These are phyloP conservation scores for Fragum fragum DNA, from an alignment of 2,888 invertebrate genomes.

Conservation along the genomic window DNA sequence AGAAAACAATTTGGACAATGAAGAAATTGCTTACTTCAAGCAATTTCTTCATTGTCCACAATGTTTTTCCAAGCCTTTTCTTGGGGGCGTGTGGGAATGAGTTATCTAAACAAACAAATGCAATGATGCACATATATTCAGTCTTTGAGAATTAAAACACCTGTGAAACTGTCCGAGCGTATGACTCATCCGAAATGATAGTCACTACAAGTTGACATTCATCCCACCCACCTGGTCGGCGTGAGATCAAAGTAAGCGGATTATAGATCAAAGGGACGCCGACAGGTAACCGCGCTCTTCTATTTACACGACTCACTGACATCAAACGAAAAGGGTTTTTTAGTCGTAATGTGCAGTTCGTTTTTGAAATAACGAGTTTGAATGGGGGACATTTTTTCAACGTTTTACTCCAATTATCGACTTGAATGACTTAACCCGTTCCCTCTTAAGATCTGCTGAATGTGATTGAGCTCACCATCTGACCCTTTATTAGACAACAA, in stretches of 20 bases:
- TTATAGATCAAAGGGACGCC: conserved; percentile 53
- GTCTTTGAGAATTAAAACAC: conserved; percentile 16
- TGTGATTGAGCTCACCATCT: too few species aligned
- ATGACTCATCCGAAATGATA: conserved; percentile 47
- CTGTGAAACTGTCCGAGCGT: conserved; percentile 34
- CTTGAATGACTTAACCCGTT: background rate
- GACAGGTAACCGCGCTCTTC: conserved; percentile 41
- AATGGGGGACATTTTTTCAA: conserved; percentile 7
- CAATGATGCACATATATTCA: too few species aligned
- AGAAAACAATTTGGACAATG: too few species aligned
- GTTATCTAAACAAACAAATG: too few species aligned
- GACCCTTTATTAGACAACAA: background rate
- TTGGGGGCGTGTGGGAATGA: too few species aligned
- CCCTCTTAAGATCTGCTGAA: too few species aligned
- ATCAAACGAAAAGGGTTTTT: conserved; percentile 42
- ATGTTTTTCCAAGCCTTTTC: too few species aligned
- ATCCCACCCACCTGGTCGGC: conserved; percentile 55
- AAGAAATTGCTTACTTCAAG: too few species aligned
- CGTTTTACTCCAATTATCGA: conserved; percentile 3
- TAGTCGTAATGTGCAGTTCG: conserved; percentile 32
- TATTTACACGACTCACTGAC: conserved; percentile 56
- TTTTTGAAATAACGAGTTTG: conserved; percentile 21
- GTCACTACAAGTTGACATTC: conserved; percentile 37
- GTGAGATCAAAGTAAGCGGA: conserved; percentile 46
- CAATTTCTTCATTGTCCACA: too few species aligned